phyloP scores from a whole-genome alignment of 2,888 invertebrate species.

The Bellardia pandia region DNA sequence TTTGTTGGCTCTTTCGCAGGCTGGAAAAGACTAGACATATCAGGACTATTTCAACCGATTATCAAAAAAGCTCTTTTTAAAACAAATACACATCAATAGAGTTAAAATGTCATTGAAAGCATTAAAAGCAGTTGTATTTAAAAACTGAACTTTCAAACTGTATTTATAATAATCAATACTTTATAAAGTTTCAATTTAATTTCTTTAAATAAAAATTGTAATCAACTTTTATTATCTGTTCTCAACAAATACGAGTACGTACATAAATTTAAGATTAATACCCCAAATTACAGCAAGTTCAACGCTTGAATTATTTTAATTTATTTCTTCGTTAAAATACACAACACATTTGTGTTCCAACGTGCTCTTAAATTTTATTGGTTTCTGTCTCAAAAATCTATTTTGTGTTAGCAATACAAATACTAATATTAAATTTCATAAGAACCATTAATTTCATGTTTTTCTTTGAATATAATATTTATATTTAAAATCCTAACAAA shows the following conservation, averaged over 20 bases:
- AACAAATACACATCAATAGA: no score
- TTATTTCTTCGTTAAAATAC: not conserved
- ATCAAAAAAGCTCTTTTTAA: no score
- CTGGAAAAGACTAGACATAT: no score
- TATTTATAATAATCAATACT: no score
- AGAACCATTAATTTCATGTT: conserved; percentile 4
- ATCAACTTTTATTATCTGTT: no score
- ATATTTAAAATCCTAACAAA: conserved; percentile 12
- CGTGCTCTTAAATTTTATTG: not conserved
- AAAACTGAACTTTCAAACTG: no score
- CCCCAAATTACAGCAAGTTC: not conserved
- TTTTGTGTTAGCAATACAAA: not conserved
- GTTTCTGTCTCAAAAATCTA: not conserved
- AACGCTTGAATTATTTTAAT: not conserved
- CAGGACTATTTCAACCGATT: no score
- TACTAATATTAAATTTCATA: conserved; percentile 4
- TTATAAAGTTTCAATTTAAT: no score
- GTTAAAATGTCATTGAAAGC: no score
- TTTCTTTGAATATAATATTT: not conserved
- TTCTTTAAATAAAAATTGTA: no score
- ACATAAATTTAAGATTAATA: not conserved
- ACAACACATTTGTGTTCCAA: not conserved
- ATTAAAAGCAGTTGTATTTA: no score
- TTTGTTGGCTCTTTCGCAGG: no score
- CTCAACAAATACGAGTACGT: not conserved